These are phyloP conservation scores for Hydraecia micacea DNA, from an alignment of 2,888 invertebrate species.

Conservation along the genomic window DNA sequence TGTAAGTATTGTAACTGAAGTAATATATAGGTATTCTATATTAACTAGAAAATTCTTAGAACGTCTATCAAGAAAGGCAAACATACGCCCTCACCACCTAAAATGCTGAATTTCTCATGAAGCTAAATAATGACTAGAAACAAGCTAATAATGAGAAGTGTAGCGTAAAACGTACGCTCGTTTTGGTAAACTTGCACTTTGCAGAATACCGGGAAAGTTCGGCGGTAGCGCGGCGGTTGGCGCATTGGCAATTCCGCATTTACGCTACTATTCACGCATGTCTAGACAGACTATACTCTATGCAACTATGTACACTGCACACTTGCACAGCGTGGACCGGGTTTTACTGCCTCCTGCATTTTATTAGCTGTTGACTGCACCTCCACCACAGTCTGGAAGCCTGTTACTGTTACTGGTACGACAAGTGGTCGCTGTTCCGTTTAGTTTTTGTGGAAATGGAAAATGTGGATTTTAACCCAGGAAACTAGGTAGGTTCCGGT, in stretches of 20 bases:
- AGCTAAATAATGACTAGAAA: constrained; percentile 7
- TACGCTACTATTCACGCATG: constrained; percentile 75
- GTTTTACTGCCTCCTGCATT: constrained; percentile 53
- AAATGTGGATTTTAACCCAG: constrained; percentile 18
- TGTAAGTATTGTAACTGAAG: not conserved
- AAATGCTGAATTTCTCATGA: constrained; percentile 1
- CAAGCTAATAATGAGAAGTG: constrained; percentile 15
- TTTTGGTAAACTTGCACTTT: constrained; percentile 31
- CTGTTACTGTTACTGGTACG: constrained; percentile 31
- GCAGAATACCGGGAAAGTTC: constrained; percentile 36
- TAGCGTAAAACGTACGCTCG: constrained; percentile 9
- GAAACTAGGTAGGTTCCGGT: constrained; percentile 24
- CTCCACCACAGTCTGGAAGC: constrained; percentile 30
- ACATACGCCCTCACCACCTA: not conserved
- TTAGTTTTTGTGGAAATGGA: constrained; percentile 40
- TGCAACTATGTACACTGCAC: constrained; percentile 35
- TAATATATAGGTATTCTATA: not conserved
- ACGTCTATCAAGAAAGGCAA: not conserved
- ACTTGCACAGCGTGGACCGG: constrained; percentile 3
- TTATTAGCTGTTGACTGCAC: constrained; percentile 60
- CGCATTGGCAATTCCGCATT: constrained; percentile 53
- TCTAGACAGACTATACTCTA: constrained; percentile 73
- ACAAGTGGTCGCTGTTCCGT: constrained; percentile 26
- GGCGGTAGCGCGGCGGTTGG: constrained; percentile 21
- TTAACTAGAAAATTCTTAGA: not conserved